Conservation (phyloP, 2,888 invertebrate genomes). For the Scaptomyza reducta region DNA sequence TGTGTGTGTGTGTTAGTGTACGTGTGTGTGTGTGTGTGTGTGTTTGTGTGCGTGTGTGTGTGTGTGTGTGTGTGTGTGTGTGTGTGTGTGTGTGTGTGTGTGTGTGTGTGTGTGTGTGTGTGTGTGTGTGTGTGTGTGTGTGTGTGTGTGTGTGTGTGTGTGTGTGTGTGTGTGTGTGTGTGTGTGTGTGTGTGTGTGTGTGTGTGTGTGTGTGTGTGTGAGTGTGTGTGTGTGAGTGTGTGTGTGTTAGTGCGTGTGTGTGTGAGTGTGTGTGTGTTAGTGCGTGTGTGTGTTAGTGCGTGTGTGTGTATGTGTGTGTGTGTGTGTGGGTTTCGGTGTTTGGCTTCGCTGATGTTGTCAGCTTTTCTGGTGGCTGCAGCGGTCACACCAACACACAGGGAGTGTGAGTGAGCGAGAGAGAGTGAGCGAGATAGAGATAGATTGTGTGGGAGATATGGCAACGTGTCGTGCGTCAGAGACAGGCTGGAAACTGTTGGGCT, state of each 20-base stretch:
- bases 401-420: neutral
- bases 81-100: too few species aligned
- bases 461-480: slow-evolving; percentile 27
- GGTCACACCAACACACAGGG: slow-evolving; percentile 47
- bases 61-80: slow-evolving; percentile 8
- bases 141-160: slow-evolving; percentile 3
- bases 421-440: neutral
- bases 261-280: slow-evolving; percentile 8
- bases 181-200: slow-evolving; percentile 3
- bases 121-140: slow-evolving; percentile 8
- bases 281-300: too few species aligned
- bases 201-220: slow-evolving; percentile 8
- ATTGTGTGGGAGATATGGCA: neutral
- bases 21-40: slow-evolving; percentile 9
- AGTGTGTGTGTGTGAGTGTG: too few species aligned
- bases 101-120: slow-evolving; percentile 3
- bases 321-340: slow-evolving; percentile 44
- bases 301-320: slow-evolving; percentile 7
- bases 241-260: slow-evolving; percentile 9
- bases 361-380: slow-evolving; percentile 64
- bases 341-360: slow-evolving; percentile 69
- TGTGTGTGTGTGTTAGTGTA: neutral
- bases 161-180: slow-evolving; percentile 8
- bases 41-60: slow-evolving; percentile 7
- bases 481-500: slow-evolving; percentile 59